Evolutionary conservation across 2,888 invertebrate genomes (phyloP).

Genomic region (Aethes cnicana): DNA sequence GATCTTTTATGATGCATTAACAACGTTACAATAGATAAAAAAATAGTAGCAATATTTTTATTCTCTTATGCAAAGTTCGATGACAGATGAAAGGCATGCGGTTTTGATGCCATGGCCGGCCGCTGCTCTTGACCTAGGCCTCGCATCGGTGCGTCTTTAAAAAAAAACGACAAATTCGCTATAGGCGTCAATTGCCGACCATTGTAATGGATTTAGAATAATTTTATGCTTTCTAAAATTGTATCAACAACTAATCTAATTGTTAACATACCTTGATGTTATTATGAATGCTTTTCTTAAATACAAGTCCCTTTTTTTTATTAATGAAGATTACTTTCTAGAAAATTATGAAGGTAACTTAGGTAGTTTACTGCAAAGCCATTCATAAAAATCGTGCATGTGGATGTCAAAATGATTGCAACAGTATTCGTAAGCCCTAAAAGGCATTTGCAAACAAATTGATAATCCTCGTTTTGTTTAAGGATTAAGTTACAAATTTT

Average conservation of each 20-base stretch:
- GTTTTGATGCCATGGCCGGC: constrained; percentile 61
- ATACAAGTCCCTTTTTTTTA: not conserved
- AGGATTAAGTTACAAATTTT: constrained; percentile 25
- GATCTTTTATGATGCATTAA: too few relatives aligned
- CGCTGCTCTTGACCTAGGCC: constrained; percentile 64
- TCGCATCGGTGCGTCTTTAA: constrained; percentile 45
- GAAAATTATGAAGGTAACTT: not conserved
- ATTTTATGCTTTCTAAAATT: constrained; percentile 42
- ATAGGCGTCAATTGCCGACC: constrained; percentile 31
- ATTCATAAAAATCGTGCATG: constrained; percentile 16
- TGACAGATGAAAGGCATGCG: constrained; percentile 46
- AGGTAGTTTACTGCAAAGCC: not conserved
- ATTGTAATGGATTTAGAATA: constrained; percentile 30
- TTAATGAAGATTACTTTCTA: not conserved
- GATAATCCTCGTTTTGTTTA: constrained; percentile 28
- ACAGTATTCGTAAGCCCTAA: constrained; percentile 16
- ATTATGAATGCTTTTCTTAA: not conserved
- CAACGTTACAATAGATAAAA: not conserved
- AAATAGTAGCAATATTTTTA: constrained; percentile 3
- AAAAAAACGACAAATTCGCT: constrained; percentile 38
- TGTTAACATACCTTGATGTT: not conserved
- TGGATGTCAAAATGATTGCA: constrained; percentile 15
- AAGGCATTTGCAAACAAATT: constrained; percentile 28
- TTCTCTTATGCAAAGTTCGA: constrained; percentile 48
- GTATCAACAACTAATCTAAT: constrained; percentile 30